These are phyloP conservation scores for Harmothoe impar DNA, from an alignment of 2,888 invertebrate genomes.

Conservation along the genomic window DNA sequence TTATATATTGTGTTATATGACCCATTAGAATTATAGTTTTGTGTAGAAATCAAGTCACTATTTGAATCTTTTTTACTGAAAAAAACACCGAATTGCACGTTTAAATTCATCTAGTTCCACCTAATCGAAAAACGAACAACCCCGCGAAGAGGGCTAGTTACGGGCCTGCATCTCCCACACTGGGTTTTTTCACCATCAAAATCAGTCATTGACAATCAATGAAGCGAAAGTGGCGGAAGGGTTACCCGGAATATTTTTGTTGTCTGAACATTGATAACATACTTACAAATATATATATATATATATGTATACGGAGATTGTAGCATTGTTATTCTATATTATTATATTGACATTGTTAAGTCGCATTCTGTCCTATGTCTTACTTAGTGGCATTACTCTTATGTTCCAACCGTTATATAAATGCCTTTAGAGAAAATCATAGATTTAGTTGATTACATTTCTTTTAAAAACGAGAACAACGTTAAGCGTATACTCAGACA, in stretches of 20 bases:
- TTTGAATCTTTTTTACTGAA: too few species aligned
- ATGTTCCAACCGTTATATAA: neutral
- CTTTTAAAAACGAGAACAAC: neutral
- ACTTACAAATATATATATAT: constrained; percentile 9
- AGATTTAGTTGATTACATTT: neutral
- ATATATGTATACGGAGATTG: constrained; percentile 24
- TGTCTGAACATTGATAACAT: neutral
- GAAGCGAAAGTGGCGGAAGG: neutral
- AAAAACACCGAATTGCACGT: too few species aligned
- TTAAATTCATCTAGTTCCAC: too few species aligned
- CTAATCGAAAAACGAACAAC: too few species aligned
- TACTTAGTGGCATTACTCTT: neutral
- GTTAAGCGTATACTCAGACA: neutral
- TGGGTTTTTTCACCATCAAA: neutral
- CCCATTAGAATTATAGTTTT: too few species aligned
- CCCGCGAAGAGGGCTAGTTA: too few species aligned
- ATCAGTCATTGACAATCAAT: neutral
- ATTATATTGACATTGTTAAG: constrained; percentile 11
- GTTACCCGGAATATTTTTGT: neutral
- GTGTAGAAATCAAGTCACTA: too few species aligned
- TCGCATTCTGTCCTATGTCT: neutral
- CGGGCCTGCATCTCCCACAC: neutral
- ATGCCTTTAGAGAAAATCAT: neutral
- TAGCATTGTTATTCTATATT: neutral
- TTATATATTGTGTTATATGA: too few species aligned